phyloP scores from a whole-genome alignment of 2,888 invertebrate species.

The Mesochorus sp. region DNA sequence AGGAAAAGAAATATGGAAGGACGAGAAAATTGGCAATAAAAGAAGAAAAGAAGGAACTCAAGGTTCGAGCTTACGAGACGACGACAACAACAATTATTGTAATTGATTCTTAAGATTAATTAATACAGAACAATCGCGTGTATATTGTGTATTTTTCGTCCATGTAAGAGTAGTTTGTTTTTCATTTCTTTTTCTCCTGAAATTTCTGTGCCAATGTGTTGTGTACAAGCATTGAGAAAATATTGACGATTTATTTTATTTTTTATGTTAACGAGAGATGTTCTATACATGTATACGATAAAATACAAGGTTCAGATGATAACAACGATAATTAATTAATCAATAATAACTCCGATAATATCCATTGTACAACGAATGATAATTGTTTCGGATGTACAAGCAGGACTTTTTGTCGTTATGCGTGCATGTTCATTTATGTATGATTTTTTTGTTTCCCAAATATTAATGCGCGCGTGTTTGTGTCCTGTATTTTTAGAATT shows the following conservation, averaged over 20 bases:
- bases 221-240: slow-evolving; percentile 41
- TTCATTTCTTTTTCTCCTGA: not conserved
- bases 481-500: slow-evolving; percentile 10
- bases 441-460: slow-evolving; percentile 53
- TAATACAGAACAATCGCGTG: slow-evolving; percentile 28
- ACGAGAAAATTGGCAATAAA: not conserved
- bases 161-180: not conserved
- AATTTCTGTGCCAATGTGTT: not conserved
- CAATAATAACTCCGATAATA: slow-evolving; percentile 48
- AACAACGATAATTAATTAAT: slow-evolving; percentile 35
- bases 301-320: slow-evolving; percentile 35
- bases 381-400: slow-evolving; percentile 64
- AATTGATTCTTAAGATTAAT: slow-evolving; percentile 36
- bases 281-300: slow-evolving; percentile 56
- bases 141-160: not conserved
- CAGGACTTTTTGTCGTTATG: slow-evolving; percentile 64
- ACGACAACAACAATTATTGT: slow-evolving; percentile 41
- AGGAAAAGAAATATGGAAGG: not conserved
- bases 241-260: slow-evolving; percentile 34
- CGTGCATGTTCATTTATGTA: slow-evolving; percentile 55
- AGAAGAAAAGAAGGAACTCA: not conserved
- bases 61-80: slow-evolving; percentile 23
- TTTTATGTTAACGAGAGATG: slow-evolving; percentile 26
- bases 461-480: too few relatives aligned
- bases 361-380: slow-evolving; percentile 43